Conservation (phyloP, 2,888 invertebrate genomes). For the Onthophagus sagittarius region DNA sequence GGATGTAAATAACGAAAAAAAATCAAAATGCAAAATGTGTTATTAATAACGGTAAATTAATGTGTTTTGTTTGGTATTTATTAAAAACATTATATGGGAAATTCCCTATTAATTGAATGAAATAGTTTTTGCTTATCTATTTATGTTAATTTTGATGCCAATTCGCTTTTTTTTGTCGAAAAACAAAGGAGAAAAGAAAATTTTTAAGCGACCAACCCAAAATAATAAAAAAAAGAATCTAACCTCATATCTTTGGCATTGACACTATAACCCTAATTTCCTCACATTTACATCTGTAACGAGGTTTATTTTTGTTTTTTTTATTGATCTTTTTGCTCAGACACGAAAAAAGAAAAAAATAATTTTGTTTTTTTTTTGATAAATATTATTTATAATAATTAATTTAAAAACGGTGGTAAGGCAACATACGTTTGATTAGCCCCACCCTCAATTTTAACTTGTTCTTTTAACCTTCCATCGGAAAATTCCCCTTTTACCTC, state of each 20-base stretch:
- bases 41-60: too few species aligned
- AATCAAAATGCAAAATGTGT: too few species aligned
- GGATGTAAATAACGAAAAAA: too few species aligned
- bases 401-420: conserved; percentile 76
- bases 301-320: not conserved
- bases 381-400: conserved; percentile 25
- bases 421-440: conserved; percentile 62
- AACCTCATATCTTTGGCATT: not conserved
- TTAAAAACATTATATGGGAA: too few species aligned
- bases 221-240: not conserved
- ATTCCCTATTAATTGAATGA: too few species aligned
- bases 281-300: not conserved
- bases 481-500: conserved; percentile 51
- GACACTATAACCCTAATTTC: not conserved
- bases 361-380: not conserved
- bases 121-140: too few species aligned
- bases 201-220: not conserved
- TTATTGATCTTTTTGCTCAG: not conserved
- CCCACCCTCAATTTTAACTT: conserved; percentile 42
- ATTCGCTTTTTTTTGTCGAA: too few species aligned
- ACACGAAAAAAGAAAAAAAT: not conserved
- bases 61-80: too few species aligned
- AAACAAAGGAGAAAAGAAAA: not conserved
- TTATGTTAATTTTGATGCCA: too few species aligned
- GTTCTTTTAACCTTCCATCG: conserved; percentile 44